phyloP scores from a whole-genome alignment of 2,797 vertebrate species.

The Phrynocephalus forsythii region DNA sequence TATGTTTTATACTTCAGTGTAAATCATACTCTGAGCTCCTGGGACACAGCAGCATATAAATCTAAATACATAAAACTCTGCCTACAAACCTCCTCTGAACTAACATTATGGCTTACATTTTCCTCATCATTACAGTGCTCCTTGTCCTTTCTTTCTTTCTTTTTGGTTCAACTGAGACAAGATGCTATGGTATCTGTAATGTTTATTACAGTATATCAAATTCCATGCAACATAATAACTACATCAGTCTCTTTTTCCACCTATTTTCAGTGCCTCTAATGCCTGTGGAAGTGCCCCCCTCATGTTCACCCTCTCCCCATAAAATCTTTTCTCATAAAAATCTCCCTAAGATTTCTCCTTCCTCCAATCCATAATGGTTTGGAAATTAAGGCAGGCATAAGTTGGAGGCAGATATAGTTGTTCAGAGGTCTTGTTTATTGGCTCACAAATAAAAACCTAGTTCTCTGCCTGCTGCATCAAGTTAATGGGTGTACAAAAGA shows the following conservation, averaged over 20 bases:
- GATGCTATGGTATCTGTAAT: slow-evolving; percentile 72
- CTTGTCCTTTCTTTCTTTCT: slow-evolving; percentile 33
- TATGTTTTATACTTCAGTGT: slow-evolving; percentile 23
- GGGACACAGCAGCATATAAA: slow-evolving; percentile 24
- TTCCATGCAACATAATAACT: slow-evolving; percentile 62
- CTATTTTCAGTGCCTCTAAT: slow-evolving; percentile 70
- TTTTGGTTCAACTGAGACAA: slow-evolving; percentile 64
- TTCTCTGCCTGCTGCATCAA: slow-evolving; percentile 42
- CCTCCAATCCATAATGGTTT: slow-evolving; percentile 51
- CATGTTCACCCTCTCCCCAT: slow-evolving; percentile 29
- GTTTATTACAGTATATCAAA: slow-evolving; percentile 75
- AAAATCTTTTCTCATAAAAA: slow-evolving; percentile 68
- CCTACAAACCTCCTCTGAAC: slow-evolving; percentile 53
- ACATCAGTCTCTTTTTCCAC: slow-evolving; percentile 67
- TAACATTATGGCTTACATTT: slow-evolving; percentile 64
- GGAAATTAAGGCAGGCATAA: slow-evolving; percentile 61
- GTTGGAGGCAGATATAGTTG: slow-evolving; percentile 32
- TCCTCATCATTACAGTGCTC: slow-evolving; percentile 63
- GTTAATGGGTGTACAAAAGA: slow-evolving; percentile 8
- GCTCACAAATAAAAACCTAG: slow-evolving; percentile 61
- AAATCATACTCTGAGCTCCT: slow-evolving; percentile 8
- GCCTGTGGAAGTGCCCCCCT: slow-evolving; percentile 50
- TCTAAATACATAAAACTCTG: slow-evolving; percentile 38
- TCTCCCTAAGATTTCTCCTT: slow-evolving; percentile 57
- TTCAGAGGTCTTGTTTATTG: slow-evolving; percentile 48